A percentile compares a stretch with the other conserved stretches of the same genome.
These are phyloP conservation scores for Lepisosteus osseus DNA, from an alignment of 2,113 vertebrate species.

Conservation along the genomic window DNA sequence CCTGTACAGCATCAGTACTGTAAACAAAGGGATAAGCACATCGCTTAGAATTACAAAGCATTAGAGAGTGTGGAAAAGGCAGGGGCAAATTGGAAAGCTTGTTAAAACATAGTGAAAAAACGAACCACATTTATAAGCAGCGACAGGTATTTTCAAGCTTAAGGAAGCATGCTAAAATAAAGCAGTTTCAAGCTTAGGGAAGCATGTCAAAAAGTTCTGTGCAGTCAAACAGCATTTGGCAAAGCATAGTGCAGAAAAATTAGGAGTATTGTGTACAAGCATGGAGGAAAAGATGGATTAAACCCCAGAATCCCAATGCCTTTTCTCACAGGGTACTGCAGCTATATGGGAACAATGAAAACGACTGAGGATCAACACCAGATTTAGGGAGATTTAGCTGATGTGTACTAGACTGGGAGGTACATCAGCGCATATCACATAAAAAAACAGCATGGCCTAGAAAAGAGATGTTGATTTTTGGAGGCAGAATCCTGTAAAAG, in stretches of 20 bases:
- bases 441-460: too few species aligned
- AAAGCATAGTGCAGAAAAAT: not conserved
- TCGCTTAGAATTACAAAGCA: not conserved
- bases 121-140: conserved; percentile 2
- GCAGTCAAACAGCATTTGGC: not conserved
- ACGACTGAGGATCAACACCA: too few species aligned
- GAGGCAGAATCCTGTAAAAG: too few species aligned
- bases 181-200: conserved; percentile 4
- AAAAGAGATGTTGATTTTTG: too few species aligned
- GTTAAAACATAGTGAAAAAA: conserved; percentile 6
- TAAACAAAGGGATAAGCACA: not conserved
- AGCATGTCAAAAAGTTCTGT: conserved; percentile 22
- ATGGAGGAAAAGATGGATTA: too few species aligned
- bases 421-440: too few species aligned
- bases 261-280: too few species aligned
- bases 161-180: not conserved
- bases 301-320: too few species aligned
- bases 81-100: not conserved
- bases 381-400: too few species aligned
- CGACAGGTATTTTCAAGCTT: not conserved
- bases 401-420: too few species aligned
- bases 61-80: not conserved
- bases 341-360: too few species aligned
- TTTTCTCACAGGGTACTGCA: too few species aligned
- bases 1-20: not conserved